Percentiles rank a stretch among this genome's conserved stretches.
Evolutionary conservation across 1,140 invertebrate species (phyloP).

Genomic region (Leptoteleia sp.): DNA sequence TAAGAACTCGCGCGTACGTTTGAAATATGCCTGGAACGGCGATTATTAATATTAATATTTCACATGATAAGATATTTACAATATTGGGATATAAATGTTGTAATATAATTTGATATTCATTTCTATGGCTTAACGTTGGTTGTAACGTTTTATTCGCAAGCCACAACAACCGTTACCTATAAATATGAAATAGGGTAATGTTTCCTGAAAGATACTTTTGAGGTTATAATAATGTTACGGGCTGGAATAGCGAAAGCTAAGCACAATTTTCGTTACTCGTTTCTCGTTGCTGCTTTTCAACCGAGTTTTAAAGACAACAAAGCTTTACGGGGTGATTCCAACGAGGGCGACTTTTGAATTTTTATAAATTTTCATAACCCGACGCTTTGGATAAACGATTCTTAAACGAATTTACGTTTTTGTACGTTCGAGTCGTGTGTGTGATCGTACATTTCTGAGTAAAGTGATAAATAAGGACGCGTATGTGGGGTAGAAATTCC

Average conservation of each 20-base stretch:
- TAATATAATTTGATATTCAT: slow-evolving; percentile 16
- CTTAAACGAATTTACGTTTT: too few species aligned
- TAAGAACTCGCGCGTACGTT: slow-evolving; percentile 31
- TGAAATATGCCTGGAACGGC: slow-evolving; percentile 14
- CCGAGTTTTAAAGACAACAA: slow-evolving; percentile 2
- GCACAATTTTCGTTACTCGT: slow-evolving; percentile 2
- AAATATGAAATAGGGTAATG: slow-evolving; percentile 23
- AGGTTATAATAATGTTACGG: slow-evolving; percentile 30
- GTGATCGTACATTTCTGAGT: too few species aligned
- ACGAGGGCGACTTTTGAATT: too few species aligned
- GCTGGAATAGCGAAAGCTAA: slow-evolving; percentile 10
- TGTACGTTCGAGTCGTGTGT: too few species aligned
- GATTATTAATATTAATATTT: slow-evolving; percentile 37
- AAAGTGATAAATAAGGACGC: too few species aligned
- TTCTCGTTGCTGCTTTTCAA: too few species aligned
- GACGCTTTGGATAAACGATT: too few species aligned
- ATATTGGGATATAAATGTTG: slow-evolving; percentile 24
- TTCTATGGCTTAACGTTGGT: slow-evolving; percentile 5
- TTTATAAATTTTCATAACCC: too few species aligned
- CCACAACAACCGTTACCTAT: slow-evolving; percentile 15
- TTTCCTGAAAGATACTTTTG: slow-evolving; percentile 12
- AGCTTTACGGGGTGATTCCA: too few species aligned
- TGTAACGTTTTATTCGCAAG: slow-evolving; percentile 16
- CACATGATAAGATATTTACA: slow-evolving; percentile 18
- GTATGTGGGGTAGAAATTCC: too few species aligned